A percentile compares a stretch with the other conserved stretches of the same genome.
These are phyloP conservation scores for Lanius ludovicianus DNA, from an alignment of 2,113 vertebrate genomes.

Conservation along the genomic window DNA sequence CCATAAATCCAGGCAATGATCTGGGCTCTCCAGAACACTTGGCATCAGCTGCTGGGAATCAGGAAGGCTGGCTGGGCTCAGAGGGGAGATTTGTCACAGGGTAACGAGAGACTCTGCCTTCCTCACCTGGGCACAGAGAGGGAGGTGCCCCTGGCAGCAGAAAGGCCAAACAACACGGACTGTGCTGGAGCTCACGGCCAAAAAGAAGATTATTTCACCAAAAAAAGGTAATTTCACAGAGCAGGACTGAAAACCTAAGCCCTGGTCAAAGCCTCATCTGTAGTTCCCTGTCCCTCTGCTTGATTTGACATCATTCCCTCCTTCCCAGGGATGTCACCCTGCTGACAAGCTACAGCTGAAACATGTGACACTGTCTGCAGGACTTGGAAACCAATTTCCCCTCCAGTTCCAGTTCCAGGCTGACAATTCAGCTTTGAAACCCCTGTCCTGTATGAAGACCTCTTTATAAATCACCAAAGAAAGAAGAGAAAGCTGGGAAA, in stretches of 20 bases:
- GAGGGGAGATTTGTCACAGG: neutral
- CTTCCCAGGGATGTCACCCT: neutral
- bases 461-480: neutral
- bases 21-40: neutral
- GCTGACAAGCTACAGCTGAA: neutral
- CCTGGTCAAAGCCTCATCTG: neutral
- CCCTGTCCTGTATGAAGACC: neutral
- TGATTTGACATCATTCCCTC: neutral
- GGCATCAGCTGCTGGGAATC: neutral
- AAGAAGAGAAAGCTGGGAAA: neutral
- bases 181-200: rapidly evolving
- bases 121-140: neutral
- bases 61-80: neutral
- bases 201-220: neutral
- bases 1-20: neutral
- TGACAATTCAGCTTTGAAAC: neutral
- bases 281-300: neutral
- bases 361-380: rapidly evolving
- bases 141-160: neutral
- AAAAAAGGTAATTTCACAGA: neutral
- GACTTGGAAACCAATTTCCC: neutral
- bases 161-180: rapidly evolving
- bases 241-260: neutral
- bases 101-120: rapidly evolving
- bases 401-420: neutral